Percentiles rank a stretch among this genome's conserved stretches.
Conservation (phyloP, 1,140 invertebrate species). For the Cylas formicarius region DNA sequence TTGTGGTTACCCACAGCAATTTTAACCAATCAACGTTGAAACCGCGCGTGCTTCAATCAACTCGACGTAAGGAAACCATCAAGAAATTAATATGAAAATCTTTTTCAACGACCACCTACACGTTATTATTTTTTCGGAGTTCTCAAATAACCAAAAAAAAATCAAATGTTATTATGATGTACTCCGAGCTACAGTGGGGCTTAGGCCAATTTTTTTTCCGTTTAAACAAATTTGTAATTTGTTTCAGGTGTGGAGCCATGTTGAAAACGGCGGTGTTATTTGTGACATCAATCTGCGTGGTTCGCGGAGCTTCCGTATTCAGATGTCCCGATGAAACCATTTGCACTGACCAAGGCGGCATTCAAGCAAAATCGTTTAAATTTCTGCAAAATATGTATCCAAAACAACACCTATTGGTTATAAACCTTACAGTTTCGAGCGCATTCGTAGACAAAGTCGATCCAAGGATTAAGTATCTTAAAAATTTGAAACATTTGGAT, state of each 20-base stretch:
- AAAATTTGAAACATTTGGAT: conserved; percentile 43
- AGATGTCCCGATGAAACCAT: conserved; percentile 23
- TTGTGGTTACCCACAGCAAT: conserved; percentile 5
- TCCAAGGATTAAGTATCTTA: conserved; percentile 30
- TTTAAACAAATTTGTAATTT: conserved; percentile 6
- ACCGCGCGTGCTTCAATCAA: conserved; percentile 1
- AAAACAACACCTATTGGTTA: conserved; percentile 25
- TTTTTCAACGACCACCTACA: not conserved
- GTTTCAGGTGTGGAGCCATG: conserved; percentile 21
- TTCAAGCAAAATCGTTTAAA: conserved; percentile 22
- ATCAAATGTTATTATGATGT: conserved; percentile 1
- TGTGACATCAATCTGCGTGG: conserved; percentile 7
- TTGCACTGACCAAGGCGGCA: conserved; percentile 15
- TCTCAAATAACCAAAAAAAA: not conserved
- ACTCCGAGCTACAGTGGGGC: not conserved
- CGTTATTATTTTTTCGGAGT: conserved; percentile 1
- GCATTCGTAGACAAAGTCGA: conserved; percentile 26
- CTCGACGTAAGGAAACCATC: not conserved
- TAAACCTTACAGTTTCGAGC: conserved; percentile 23
- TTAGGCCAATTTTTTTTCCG: not conserved
- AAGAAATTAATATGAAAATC: not conserved
- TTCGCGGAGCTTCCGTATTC: conserved; percentile 10
- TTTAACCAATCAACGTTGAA: conserved; percentile 11
- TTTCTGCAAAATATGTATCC: conserved; percentile 27
- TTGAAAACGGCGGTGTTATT: conserved; percentile 14